Evolutionary conservation across 2,113 vertebrate genomes (phyloP).

Genomic region (Pampusana beccarii): DNA sequence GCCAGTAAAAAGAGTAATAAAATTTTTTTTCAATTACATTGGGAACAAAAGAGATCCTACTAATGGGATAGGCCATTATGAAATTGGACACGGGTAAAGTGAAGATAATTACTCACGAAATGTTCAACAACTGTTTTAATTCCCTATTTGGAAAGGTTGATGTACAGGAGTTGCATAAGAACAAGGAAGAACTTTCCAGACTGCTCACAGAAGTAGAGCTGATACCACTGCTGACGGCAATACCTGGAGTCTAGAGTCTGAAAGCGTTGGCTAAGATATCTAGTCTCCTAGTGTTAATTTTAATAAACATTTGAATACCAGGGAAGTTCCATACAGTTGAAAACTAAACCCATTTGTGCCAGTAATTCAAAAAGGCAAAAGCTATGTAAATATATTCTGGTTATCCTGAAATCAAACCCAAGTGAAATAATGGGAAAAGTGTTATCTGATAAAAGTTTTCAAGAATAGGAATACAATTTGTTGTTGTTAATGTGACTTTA

Average conservation of each 20-base stretch:
- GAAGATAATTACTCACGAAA: neutral
- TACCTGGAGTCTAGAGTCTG: neutral
- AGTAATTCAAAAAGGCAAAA: neutral
- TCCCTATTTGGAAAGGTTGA: neutral
- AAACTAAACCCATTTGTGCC: neutral
- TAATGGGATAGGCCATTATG: neutral
- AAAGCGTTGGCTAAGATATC: neutral
- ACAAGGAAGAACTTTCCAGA: neutral
- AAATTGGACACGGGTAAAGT: neutral
- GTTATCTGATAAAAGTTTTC: neutral
- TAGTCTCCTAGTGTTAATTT: neutral
- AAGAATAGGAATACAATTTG: neutral
- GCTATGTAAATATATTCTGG: neutral
- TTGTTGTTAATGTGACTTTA: neutral
- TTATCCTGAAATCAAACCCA: neutral
- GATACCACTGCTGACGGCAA: neutral
- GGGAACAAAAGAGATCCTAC: neutral
- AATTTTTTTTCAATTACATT: neutral
- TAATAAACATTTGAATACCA: neutral
- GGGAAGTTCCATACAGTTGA: neutral
- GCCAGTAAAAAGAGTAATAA: neutral
- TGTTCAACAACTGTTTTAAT: neutral
- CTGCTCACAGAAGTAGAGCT: neutral
- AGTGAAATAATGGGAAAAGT: neutral
- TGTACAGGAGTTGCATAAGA: neutral